Conservation (phyloP, 2,113 vertebrate species). For the Symphodus melops region DNA sequence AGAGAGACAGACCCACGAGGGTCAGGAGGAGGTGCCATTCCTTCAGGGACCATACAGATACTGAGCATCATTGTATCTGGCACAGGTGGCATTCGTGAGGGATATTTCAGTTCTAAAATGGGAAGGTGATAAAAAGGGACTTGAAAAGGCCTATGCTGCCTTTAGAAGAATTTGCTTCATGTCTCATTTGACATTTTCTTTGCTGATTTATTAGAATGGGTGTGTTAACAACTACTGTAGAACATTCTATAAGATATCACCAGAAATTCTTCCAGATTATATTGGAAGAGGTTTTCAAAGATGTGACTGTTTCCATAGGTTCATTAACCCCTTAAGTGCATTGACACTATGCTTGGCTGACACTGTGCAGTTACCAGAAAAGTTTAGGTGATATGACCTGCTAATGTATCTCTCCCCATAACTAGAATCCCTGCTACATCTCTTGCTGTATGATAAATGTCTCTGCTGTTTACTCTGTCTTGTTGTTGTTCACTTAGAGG, state of each 20-base stretch:
- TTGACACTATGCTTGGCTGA: conserved; percentile 83
- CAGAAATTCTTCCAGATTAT: conserved; percentile 78
- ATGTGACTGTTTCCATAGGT: conserved; percentile 81
- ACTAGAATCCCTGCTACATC: conserved; percentile 76
- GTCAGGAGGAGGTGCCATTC: conserved; percentile 74
- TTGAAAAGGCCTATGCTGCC: conserved; percentile 60
- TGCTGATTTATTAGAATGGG: conserved; percentile 78
- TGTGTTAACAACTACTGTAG: conserved; percentile 83
- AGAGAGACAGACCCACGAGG: conserved; percentile 70
- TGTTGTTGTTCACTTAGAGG: conserved; percentile 85
- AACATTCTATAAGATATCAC: conserved; percentile 74
- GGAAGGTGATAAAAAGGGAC: conserved; percentile 60
- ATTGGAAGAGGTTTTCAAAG: conserved; percentile 80
- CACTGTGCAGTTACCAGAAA: conserved; percentile 83
- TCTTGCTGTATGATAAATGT: conserved; percentile 83
- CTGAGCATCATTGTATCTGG: conserved; percentile 68
- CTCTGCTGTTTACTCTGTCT: conserved; percentile 85
- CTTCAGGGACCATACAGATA: conserved; percentile 79
- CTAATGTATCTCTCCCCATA: conserved; percentile 80
- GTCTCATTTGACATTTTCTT: conserved; percentile 73
- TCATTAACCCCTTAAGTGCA: conserved; percentile 83
- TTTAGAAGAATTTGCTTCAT: conserved; percentile 58
- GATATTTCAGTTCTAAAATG: conserved; percentile 58
- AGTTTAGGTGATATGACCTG: conserved; percentile 82
- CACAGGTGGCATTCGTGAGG: conserved; percentile 43